Base-by-base conservation (phyloP, 2,797 vertebrate genomes). In the Meriones psammophilus region DNA sequence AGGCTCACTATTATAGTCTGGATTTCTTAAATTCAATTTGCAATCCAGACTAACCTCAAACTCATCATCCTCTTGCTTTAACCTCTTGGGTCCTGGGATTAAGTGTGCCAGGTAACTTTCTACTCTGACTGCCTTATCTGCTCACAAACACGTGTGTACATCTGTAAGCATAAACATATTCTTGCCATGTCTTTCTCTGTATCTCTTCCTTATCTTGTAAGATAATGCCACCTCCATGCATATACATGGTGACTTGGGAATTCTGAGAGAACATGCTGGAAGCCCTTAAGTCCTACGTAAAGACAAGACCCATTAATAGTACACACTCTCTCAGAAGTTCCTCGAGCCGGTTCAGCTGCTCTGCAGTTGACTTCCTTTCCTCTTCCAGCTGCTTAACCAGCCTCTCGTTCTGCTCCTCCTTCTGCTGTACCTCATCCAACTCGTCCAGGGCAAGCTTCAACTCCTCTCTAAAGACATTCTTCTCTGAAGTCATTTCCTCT, bases 391-490 rank as follows among this genome's bases (percentile, higher is more conserved):
- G 96, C 94, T 98, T 97, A 26, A 99, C 77, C 54, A 98, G 18
- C 69, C 98, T 98, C 14, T 98, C 98, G 46, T 97, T 98, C 79
- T 96, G 97, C 81, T 98, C 98, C 78, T 99, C 99, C 94, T 99
- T 98, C 0, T 98, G 97, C 96, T 99, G 99, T 42, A 99, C 88
- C 24, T 97, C 96, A 30, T 99, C 98, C 9, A 99, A 98, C 93
- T 99, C 99, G 39, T 98, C 98, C 94, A 99, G 97, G 17, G 99
- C 98, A 66, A 98, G 99, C 85, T 99, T 99, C 96, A 99, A 97
- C 97, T 99, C 98, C 85, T 97, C 97, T 69, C 99, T 96, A 88
- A 99, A 96, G 87, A 98, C 76, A 6, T 8, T 80, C 69, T 97
- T 98, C 91, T 99, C 99, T 64, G 93, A 98, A 58, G 93, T 88